Base-by-base conservation (phyloP, 1,140 invertebrate genomes). In the Drosophila equinoxialis region DNA sequence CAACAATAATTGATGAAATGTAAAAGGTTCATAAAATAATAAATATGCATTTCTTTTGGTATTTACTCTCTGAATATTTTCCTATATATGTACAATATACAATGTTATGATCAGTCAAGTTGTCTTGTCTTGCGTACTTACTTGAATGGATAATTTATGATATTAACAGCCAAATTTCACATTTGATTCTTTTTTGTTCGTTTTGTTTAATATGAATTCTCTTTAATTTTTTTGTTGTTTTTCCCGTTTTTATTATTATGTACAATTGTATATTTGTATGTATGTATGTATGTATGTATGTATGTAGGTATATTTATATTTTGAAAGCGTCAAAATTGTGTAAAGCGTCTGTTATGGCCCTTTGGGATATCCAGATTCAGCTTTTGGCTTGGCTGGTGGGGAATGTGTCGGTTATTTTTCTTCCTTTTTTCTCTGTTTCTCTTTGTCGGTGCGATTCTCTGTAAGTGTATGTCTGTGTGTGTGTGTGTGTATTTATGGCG, bases 401-500 rank as follows among this genome's bases (percentile, higher is more conserved):
- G 63, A 23, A 71, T 74, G 74, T 58, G 57, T 71, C 39, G 20
- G 23, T 30, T n/a, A 51, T 45, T 58, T 62, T 65, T 70, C 68
- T 42, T 61, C 58, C 35, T 39, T 39, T 39, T 39, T 37, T 48
- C 65, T 70, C 54, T 75, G 48, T 68, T 39, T 55, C 35, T 10
- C 35, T 33, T 4, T 39, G 8, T 75, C 26, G 68, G 48, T 71
- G 37, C 13, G n/a, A 63, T 26, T 63, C 11, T 23, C 13, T 42
- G 17, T 63, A 11, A 64, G 17, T 60, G 26, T 68, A 17, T 58
- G 11, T 23, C 2, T 23, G 23, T 23, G 23, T 8, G 61, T 74
- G 71, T 74, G 71, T 70, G 54, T 75, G 51, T 77, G 77, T 80
- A 77, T 87, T 83, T 79, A 84, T 81, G 70, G 75, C 71, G 82